Base-by-base conservation (phyloP, 2,113 vertebrate species). In the Mungos mungo region DNA sequence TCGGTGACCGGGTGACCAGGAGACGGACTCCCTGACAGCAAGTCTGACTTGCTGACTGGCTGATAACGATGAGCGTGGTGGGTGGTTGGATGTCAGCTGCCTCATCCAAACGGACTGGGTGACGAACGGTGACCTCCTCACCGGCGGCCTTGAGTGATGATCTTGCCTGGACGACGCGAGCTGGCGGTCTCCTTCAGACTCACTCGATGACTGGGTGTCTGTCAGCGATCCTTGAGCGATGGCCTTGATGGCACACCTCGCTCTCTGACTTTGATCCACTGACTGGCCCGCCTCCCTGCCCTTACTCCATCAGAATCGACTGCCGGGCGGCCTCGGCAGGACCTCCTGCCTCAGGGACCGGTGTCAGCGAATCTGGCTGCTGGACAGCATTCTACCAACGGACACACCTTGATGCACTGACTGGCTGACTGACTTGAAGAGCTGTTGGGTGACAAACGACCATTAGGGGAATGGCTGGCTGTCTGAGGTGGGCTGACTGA, bases 301-400 rank as follows among this genome's bases (percentile, higher is more conserved):
- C 65, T 45, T 35, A 2, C 5, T 41, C 71, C 25, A 3, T 83
- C 54, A 33, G 72, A 27, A 52, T 1, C 5, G 33, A 4, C 29
- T 5, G 21, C 3, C 35, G 1, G 14, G 3, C 23, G 21, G 19
- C 18, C 54, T 71, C 29, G 33, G 29, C 2, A 2, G 0, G 7
- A 7, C 21, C 29, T 1, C 65, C 50, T 57, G 35, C 33, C 38
- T 66, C n/a, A 35, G 10, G 7, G 33, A n/a, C 63, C 33, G 2
- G 41, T 9, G 21, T 31, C 19, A 27, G 45, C 16, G 79, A 72
- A 60, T 74, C 77, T 69, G 60, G 35, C 65, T 77, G 19, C 54
- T 68, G 86, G 31, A 31, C 35, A 19, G 1, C 12, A 0, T 13
- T 13, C 90, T 57, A 8, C 31, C 63, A 35, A 38, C 27, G 8